Percentiles rank a stretch among this genome's conserved stretches.
Evolutionary conservation across 2,113 vertebrate species (phyloP).

Genomic region (Meles meles): DNA sequence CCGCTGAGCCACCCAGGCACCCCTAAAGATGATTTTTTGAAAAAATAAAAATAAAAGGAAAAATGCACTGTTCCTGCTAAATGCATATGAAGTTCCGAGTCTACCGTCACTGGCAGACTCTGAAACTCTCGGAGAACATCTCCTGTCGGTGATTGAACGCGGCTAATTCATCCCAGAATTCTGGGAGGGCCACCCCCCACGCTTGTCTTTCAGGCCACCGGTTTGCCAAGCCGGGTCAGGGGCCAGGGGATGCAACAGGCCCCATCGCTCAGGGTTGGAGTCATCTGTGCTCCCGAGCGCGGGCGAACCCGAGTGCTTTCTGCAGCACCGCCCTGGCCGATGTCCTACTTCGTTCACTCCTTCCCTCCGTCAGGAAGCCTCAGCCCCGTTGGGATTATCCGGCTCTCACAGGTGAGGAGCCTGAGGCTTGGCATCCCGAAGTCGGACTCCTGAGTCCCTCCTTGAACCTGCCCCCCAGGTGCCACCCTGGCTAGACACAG

Average conservation of each 20-base stretch:
- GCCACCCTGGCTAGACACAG: background rate
- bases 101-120: too few relatives aligned
- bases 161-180: background rate
- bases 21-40: too few relatives aligned
- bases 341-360: too few relatives aligned
- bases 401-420: background rate
- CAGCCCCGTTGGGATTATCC: background rate
- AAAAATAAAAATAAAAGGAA: background rate
- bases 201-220: background rate
- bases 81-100: background rate
- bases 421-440: background rate
- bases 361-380: background rate
- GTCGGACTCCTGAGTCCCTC: background rate
- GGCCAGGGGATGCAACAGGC: too few relatives aligned
- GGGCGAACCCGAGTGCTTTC: too few relatives aligned
- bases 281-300: background rate
- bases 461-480: background rate
- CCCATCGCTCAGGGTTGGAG: background rate
- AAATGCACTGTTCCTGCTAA: background rate
- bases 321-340: too few relatives aligned
- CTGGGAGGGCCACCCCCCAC: background rate
- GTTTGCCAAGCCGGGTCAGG: background rate
- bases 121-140: background rate
- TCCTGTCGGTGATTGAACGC: background rate
- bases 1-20: too few relatives aligned